Base-by-base conservation (phyloP, 1,140 invertebrate species). In the Acarapis woodi region DNA sequence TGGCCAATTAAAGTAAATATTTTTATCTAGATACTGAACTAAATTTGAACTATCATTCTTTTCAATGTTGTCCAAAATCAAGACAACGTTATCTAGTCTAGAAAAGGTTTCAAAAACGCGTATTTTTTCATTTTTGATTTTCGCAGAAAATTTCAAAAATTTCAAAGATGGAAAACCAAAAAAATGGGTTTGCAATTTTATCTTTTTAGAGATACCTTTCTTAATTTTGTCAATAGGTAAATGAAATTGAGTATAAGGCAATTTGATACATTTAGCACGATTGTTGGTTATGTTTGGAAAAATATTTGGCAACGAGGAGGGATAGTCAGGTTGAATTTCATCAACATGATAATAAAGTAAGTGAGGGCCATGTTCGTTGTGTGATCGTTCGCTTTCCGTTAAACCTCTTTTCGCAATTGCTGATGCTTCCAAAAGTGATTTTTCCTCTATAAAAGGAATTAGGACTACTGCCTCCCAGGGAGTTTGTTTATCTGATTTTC, bases 381-480 rank as follows among this genome's bases (percentile, higher is more conserved):
- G 57, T 15, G 57, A 54, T 6, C 53, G 56, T 56, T 94, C 85
- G 37, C 71, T 70, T 3, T 54, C 45, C 0, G 67, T 71, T 19
- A 94, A 56, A 20, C 62, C 46, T 4, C 59, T 46, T 32, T 75
- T 67, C 44, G 67, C 69, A 0, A 66, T 58, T 16, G 58, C 53
- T 71, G 93, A 88, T 0, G 80, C 78, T 43, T 62, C 54, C 22
- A 82, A 49, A 31, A 85, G 59, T 33, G 62, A 57, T 26, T 58
- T 71, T 62, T 93, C 82, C 44, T 90, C 71, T 47, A 96, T 94
- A 48, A 96, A 93, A 1, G 87, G 87, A 49, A 96, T 85, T 1
- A 94, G 59, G 5, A 94, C 82, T 0, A 97, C 73, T 18, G 87
- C 87, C 56, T 97, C 88, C 87, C 87, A 97, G 41, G 90, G 80